Percentiles rank a stretch among this genome's conserved stretches.
Conservation (phyloP, 1,140 invertebrate genomes). For the Vanessa tameamea region DNA sequence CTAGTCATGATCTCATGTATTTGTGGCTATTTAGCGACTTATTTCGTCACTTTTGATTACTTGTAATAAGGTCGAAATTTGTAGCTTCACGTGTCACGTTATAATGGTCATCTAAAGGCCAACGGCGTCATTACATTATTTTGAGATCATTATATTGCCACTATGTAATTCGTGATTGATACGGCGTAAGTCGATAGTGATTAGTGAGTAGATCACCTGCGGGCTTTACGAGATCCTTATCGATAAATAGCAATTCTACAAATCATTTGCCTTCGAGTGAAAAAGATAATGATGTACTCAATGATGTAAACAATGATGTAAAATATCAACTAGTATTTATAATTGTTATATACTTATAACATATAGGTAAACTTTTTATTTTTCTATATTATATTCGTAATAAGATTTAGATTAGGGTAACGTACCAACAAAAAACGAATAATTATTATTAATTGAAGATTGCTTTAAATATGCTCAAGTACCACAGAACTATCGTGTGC, state of each 20-base stretch:
- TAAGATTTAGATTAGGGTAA: no score
- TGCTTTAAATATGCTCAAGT: no score
- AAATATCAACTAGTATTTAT: neutral
- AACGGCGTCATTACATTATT: constrained; percentile 73
- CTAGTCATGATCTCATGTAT: constrained; percentile 70
- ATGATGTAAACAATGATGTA: no score
- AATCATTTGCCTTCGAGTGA: constrained; percentile 2
- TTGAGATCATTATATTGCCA: constrained; percentile 73
- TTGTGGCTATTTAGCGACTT: constrained; percentile 28
- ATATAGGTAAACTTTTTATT: no score
- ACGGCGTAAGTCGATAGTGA: constrained; percentile 38
- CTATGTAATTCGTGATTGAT: constrained; percentile 71
- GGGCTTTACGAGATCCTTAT: constrained; percentile 30
- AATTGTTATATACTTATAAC: neutral
- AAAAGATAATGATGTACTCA: constrained; percentile 21
- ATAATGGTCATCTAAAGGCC: constrained; percentile 54
- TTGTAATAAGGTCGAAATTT: constrained; percentile 47
- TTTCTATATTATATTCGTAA: no score
- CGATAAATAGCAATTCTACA: constrained; percentile 21
- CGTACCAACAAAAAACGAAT: no score
- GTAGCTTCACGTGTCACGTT: constrained; percentile 32
- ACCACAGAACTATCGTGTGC: no score
- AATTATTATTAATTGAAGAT: no score
- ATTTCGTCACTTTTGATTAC: constrained; percentile 24
- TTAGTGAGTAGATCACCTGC: constrained; percentile 35